phyloP scores from a whole-genome alignment of 2,888 invertebrate species.

The Brachypterus glaber region DNA sequence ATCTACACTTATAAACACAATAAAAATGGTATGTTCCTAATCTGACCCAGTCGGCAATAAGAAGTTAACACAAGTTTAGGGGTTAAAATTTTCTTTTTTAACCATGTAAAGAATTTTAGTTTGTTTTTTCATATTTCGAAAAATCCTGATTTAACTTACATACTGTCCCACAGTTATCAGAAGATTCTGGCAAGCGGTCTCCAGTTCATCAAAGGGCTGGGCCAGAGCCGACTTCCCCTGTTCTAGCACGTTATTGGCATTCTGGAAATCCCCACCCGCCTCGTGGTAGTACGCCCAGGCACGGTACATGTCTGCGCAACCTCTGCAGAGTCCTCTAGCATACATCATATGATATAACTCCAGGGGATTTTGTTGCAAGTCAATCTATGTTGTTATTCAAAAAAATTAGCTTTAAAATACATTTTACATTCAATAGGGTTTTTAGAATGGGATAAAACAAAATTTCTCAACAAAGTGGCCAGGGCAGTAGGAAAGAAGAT shows the following conservation, averaged over 20 bases:
- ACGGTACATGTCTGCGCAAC: conserved; percentile 75
- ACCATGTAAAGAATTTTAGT: too few species aligned
- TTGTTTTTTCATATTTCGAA: too few species aligned
- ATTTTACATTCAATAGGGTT: conserved; percentile 8
- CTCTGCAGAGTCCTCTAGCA: conserved; percentile 69
- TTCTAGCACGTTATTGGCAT: conserved; percentile 73
- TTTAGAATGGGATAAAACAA: conserved; percentile 1
- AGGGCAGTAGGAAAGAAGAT: too few species aligned
- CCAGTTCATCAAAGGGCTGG: conserved; percentile 68
- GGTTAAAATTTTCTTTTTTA: too few species aligned
- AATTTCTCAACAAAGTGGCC: conserved; percentile 6
- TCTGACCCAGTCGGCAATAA: too few species aligned
- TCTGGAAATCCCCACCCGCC: conserved; percentile 67
- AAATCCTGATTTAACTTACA: too few species aligned
- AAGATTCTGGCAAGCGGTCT: conserved; percentile 52
- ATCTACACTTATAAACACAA: too few species aligned
- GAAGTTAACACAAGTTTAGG: too few species aligned
- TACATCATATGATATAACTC: conserved; percentile 75
- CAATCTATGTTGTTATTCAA: too few species aligned
- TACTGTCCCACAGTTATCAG: conserved; percentile 38
- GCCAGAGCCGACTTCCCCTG: conserved; percentile 68
- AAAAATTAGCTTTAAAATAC: not conserved
- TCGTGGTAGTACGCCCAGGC: conserved; percentile 88
- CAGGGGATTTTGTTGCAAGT: conserved; percentile 62
- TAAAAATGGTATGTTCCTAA: too few species aligned